Percentiles rank a stretch among this genome's conserved stretches.
Evolutionary conservation across 2,888 invertebrate species (phyloP).

Genomic region (Drosophila rellima): DNA sequence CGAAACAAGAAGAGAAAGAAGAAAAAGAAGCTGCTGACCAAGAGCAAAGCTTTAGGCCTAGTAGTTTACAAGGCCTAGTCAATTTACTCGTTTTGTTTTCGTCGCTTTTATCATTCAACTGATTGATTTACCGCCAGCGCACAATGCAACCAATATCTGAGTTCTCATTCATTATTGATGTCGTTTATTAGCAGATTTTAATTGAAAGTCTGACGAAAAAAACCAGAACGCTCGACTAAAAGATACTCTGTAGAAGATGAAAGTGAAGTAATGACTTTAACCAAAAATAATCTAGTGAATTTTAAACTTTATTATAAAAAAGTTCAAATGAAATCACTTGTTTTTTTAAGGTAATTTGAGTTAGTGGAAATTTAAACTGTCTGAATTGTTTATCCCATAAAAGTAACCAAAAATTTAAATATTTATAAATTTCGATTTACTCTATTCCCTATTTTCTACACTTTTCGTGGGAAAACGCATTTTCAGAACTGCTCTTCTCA

Average conservation of each 20-base stretch:
- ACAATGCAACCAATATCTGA: constrained; percentile 19
- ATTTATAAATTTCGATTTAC: too few species aligned
- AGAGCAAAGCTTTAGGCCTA: neutral
- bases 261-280: too few species aligned
- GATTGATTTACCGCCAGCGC: constrained; percentile 58
- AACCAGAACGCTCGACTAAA: neutral
- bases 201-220: constrained; percentile 45
- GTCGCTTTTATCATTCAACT: constrained; percentile 36
- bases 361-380: too few species aligned
- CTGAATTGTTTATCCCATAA: too few species aligned
- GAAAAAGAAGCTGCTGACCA: neutral
- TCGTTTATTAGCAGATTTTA: constrained; percentile 34
- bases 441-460: too few species aligned
- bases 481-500: too few species aligned
- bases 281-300: too few species aligned
- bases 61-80: constrained; percentile 5
- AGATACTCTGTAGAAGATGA: neutral
- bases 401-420: too few species aligned
- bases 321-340: too few species aligned
- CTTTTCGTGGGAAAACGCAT: too few species aligned
- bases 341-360: too few species aligned
- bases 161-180: constrained; percentile 56
- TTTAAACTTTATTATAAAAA: too few species aligned
- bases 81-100: constrained; percentile 8
- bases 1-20: neutral